Base-by-base conservation (phyloP, 2,888 invertebrate species). In the Camponotus fellah region DNA sequence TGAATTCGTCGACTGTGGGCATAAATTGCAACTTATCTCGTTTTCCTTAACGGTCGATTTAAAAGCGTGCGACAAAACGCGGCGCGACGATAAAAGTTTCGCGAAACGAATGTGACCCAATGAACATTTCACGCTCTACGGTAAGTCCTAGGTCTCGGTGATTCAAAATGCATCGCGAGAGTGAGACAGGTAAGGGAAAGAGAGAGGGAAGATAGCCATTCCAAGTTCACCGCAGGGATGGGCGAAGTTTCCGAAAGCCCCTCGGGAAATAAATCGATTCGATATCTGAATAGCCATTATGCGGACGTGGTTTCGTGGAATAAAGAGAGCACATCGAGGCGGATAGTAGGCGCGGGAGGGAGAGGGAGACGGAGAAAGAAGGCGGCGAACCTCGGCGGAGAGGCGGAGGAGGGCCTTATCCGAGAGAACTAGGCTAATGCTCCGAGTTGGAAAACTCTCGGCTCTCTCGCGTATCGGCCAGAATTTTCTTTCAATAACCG, bases 221-320 rank as follows among this genome's bases (percentile, higher is more conserved):
- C 68, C 83, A 87, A 89, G 88, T 86, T 89, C 85, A 84, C 79
- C 64, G 75, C 77, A 77, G 64, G 75, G 85, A 84, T 82, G 82
- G 66, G 75, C 79, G 68, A 89, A 90, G 88, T 89, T 90, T 88
- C 83, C 86, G 86, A 84, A 85, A 87, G 89, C 89, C 90, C 82
- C 88, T 72, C 84, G 90, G 90, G 90, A 91, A 91, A 93, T 92
- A 92, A 92, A 92, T 93, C 92, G 92, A 91, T 92, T 93, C 91
- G 92, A 92, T 92, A 93, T 92, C 92, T 91, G 92, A 90, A 92
- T 92, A 92, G 90, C 92, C 91, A 90, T 92, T 93, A 92, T 88
- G 90, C 90, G 84, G 85, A 88, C 83, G 86, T 87, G 86, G 91
- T 84, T 88, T 86, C 83, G 81, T 32, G 66, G 74, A 72, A 71